Evolutionary conservation across 2,888 invertebrate species (phyloP).

Genomic region (Linnaemya tessellans): DNA sequence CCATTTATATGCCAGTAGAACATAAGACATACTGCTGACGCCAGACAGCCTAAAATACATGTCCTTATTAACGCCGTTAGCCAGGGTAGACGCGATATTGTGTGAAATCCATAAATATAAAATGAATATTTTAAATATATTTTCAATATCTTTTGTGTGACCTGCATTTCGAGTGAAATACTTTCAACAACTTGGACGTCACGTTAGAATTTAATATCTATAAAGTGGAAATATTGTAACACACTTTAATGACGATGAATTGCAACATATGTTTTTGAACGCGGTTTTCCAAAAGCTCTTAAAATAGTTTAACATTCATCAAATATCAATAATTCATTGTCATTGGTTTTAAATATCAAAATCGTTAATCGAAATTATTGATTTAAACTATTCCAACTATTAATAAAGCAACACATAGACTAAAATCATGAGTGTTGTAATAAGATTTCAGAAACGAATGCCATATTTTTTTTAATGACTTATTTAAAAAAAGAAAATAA

Average conservation of each 20-base stretch:
- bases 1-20: slow-evolving; percentile 58
- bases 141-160: background rate
- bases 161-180: slow-evolving; percentile 30
- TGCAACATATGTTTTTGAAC: background rate
- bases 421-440: no score
- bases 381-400: background rate
- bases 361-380: background rate
- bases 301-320: background rate
- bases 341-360: no score
- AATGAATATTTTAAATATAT: slow-evolving; percentile 31
- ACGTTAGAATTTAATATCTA: background rate
- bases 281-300: background rate
- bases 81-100: slow-evolving; percentile 33
- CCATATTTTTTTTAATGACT: no score
- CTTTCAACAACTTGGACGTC: background rate
- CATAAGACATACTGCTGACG: slow-evolving; percentile 25
- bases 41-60: slow-evolving; percentile 46
- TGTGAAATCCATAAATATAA: slow-evolving; percentile 48
- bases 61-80: slow-evolving; percentile 49
- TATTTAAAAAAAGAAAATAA: no score
- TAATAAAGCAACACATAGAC: no score
- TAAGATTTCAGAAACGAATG: no score
- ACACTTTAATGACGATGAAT: background rate
- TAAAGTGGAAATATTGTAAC: background rate
- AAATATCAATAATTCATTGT: background rate